Evolutionary conservation across 2,888 invertebrate species (phyloP).

Genomic region (Cataglyphis albicans): DNA sequence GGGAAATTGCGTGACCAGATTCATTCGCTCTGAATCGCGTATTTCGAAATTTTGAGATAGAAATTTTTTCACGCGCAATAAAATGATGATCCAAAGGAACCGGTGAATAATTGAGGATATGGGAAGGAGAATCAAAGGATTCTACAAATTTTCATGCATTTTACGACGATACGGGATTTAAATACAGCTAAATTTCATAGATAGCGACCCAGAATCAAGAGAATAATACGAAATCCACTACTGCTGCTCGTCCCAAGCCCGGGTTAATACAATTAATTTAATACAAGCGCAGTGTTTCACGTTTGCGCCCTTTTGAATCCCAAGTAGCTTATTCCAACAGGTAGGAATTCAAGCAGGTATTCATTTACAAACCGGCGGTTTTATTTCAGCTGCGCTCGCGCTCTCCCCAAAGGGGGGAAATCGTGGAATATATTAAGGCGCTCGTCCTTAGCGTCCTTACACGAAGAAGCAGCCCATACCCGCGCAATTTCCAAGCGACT

Average conservation of each 20-base stretch:
- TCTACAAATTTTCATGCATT: constrained; percentile 31
- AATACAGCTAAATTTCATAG: constrained; percentile 30
- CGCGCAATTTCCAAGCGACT: constrained; percentile 56
- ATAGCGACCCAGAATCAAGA: background rate
- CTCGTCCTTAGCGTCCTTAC: constrained; percentile 43
- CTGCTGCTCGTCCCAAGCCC: constrained; percentile 38
- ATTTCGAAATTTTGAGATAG: background rate
- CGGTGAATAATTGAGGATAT: constrained; percentile 14
- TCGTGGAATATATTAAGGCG: constrained; percentile 42
- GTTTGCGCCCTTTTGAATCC: constrained; percentile 55
- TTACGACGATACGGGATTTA: constrained; percentile 30
- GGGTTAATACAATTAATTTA: constrained; percentile 55
- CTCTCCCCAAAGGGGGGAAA: constrained; percentile 36
- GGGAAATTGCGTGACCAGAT: background rate
- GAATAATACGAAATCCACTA: constrained; percentile 45
- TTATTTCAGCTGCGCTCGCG: constrained; percentile 43
- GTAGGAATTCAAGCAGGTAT: constrained; percentile 56
- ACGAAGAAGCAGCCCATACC: constrained; percentile 28
- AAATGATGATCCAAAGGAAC: background rate
- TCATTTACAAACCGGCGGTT: constrained; percentile 53
- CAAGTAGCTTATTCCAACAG: constrained; percentile 55
- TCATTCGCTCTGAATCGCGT: background rate
- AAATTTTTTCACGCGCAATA: background rate
- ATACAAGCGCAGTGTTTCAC: constrained; percentile 48
- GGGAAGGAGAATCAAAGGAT: background rate